phyloP scores from a whole-genome alignment of 1,140 invertebrate genomes.

The Drosophila grimshawi region DNA sequence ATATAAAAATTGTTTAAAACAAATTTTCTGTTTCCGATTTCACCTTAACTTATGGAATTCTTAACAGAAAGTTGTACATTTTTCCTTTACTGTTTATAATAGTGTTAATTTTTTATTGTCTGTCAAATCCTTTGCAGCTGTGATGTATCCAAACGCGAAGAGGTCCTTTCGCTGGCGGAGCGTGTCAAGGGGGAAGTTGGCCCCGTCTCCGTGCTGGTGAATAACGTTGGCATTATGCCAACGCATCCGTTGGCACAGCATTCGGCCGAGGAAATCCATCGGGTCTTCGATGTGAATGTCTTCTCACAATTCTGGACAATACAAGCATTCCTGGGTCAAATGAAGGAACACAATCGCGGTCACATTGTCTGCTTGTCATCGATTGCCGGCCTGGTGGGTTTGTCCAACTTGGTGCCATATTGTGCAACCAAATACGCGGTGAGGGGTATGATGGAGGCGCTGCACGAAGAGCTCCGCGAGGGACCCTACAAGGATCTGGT shows the following conservation, averaged over 20 bases:
- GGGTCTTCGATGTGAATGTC: constrained; percentile 89
- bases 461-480: constrained; percentile 88
- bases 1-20: too few relatives aligned
- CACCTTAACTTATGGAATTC: not conserved
- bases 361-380: constrained; percentile 93
- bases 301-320: constrained; percentile 91
- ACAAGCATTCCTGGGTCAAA: constrained; percentile 90
- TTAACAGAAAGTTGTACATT: too few relatives aligned
- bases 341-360: constrained; percentile 90
- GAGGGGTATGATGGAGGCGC: constrained; percentile 90
- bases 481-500: constrained; percentile 79
- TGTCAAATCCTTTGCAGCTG: constrained; percentile 86
- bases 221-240: constrained; percentile 93
- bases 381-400: constrained; percentile 90
- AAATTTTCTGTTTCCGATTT: not conserved
- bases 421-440: constrained; percentile 93
- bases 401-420: constrained; percentile 91
- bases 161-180: constrained; percentile 86
- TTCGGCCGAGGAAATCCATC: constrained; percentile 87
- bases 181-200: constrained; percentile 88
- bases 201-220: constrained; percentile 88
- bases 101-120: too few relatives aligned
- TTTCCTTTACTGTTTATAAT: too few relatives aligned
- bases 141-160: constrained; percentile 88
- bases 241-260: constrained; percentile 87